Base-by-base conservation (phyloP, 2,888 invertebrate species). In the Lasioglossum lativentre region DNA sequence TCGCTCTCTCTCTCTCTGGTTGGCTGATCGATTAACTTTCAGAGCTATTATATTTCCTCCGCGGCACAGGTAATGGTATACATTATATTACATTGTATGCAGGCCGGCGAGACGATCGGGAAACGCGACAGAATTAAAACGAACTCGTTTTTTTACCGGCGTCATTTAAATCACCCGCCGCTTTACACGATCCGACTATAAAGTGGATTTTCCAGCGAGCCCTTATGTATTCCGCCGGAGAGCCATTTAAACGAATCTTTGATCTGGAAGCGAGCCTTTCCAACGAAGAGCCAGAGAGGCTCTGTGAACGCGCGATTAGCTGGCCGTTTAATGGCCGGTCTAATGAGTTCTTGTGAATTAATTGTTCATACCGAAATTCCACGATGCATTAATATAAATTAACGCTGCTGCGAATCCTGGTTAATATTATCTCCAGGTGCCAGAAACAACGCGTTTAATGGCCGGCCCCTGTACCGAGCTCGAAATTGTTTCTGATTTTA, bases 21-120 rank as follows among this genome's bases (percentile, higher is more conserved):
- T 34, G 34, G 40, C 10, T 45, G 71, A 80, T 81, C 72, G 80
- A 81, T 82, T 82, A 80, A 72, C 72, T 52, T 52, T n/a, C n/a
- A 42, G n/a, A n/a, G 30, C 40, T 66, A 72, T 66, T 66, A 63
- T 63, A 63, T 63, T 30, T 30, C 16, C 63, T 30, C 30, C 30
- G 30, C 6, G 30, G 8, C 63, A 30, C 16, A 63, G 19, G 19
- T 63, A 63, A 63, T 19, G 30, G 63, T 30, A 47, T 52, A 52
- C 73, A 30, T 73, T 73, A 73, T 38, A n/a, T 52, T 52, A 52
- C 14, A 52, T n/a, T 38, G 34, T 52, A 38, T 52, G 73, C 23
- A 52, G 72, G 72, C 42, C 45, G 30, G 5, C 5, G 23, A 12
- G 73, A 40, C n/a, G 40, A 70, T 68, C 70, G 23, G 70, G 10